Evolutionary conservation across 2,797 vertebrate genomes (phyloP), one percentile per base, ranked within the genome.

Genomic region (Remorina albescens): DNA sequence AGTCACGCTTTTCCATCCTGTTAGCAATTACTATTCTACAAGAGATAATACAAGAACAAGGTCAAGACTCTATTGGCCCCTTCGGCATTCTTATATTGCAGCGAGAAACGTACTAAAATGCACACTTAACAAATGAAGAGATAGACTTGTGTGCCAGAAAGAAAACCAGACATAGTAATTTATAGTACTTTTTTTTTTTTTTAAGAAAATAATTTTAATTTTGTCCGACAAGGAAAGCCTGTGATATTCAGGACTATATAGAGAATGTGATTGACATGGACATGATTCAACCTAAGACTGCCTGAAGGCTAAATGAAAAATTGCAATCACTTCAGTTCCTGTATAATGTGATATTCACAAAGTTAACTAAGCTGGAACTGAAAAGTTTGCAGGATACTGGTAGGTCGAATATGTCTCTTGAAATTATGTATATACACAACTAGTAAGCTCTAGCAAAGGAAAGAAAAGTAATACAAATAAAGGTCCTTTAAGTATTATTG

Each of bases 1-100:
- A 30, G 62, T 70, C 18, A 75, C 0, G 16, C 44, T 32, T 18
- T 15, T 18, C 63, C 37, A 61, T 49, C 36, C 46, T 49, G 58
- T 71, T 69, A 58, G 46, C 65, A 72, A 68, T 82, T 84, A 76
- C 66, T 49, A 71, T 79, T 67, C 21, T 39, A 23, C 49, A 59
- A 41, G 28, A 68, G 28, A 70, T 23, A 50, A 66, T 53, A 60
- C 56, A 72, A 67, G 47, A 86, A 69, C 74, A 54, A 83, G 85
- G 85, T 79, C 77, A 79, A 54, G 37, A 41, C 68, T 69, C 49
- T 5, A 19, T 8, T 37, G n/a, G 78, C 19, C 70, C 54, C 63
- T 44, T 42, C 64, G 74, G 55, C 57, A 6, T 37, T 36, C 84
- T 80, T 84, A 78, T 74, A 46, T 42, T 34, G 0, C 36, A 71